Conservation (phyloP, 2,888 invertebrate genomes). For the Augochlorella aurata region DNA sequence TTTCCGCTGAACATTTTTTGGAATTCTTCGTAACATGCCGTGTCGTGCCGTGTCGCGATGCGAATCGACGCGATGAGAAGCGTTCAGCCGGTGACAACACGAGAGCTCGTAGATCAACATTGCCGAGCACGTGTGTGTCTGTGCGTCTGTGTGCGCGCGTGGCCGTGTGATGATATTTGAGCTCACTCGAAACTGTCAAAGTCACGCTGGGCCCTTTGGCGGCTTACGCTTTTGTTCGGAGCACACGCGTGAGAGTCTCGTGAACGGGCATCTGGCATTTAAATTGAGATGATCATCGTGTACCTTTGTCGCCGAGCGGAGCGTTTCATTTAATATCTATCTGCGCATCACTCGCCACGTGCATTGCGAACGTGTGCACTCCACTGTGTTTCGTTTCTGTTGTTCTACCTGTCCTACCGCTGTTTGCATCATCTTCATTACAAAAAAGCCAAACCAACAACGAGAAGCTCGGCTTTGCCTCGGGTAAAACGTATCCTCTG, state of each 20-base stretch:
- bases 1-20: constrained; percentile 25
- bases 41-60: neutral
- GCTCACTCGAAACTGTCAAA: constrained; percentile 53
- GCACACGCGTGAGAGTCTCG: constrained; percentile 22
- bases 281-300: constrained; percentile 47
- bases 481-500: neutral
- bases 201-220: constrained; percentile 43
- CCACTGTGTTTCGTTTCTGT: constrained; percentile 23
- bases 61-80: neutral
- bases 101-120: constrained; percentile 51
- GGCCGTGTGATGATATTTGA: constrained; percentile 52
- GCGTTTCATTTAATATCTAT: constrained; percentile 36
- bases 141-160: neutral
- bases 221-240: constrained; percentile 50
- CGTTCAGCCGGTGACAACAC: constrained; percentile 35
- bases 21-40: constrained; percentile 24
- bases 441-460: neutral
- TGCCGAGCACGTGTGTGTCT: constrained; percentile 43
- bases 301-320: constrained; percentile 27
- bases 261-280: constrained; percentile 45
- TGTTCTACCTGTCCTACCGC: neutral
- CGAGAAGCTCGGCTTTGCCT: neutral
- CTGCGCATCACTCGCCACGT: constrained; percentile 33
- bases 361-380: constrained; percentile 1
- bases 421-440: neutral